Evolutionary conservation across 1,140 invertebrate genomes (phyloP).

Genomic region (Lordiphosa clarofinis): DNA sequence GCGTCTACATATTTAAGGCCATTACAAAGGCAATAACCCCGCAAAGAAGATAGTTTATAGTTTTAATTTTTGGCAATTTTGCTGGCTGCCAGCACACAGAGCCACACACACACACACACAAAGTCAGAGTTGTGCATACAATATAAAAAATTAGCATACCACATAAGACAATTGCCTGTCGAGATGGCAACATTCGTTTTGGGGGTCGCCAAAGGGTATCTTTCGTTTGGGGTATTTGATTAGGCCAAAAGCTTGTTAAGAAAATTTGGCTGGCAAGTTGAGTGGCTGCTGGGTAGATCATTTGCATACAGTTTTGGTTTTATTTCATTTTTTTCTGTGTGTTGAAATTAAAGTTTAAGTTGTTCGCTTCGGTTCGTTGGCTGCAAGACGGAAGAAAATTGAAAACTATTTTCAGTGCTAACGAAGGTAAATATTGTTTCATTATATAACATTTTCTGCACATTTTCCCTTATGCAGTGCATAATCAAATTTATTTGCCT

Average conservation of each 20-base stretch:
- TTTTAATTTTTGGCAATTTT: conserved; percentile 72
- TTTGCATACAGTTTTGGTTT: conserved; percentile 69
- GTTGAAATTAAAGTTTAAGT: conserved; percentile 75
- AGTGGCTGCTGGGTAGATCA: conserved; percentile 51
- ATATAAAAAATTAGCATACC: conserved; percentile 72
- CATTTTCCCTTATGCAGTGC: conserved; percentile 26
- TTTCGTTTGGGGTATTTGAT: conserved; percentile 55
- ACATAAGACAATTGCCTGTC: conserved; percentile 76
- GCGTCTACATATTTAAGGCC: conserved; percentile 20
- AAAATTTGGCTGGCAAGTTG: conserved; percentile 73
- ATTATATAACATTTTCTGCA: conserved; percentile 41
- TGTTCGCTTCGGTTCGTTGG: conserved; percentile 72
- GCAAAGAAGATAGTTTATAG: conserved; percentile 67
- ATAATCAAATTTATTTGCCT: conserved; percentile 44
- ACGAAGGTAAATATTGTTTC: conserved; percentile 76
- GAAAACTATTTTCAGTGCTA: conserved; percentile 72
- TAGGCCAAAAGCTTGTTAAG: conserved; percentile 76
- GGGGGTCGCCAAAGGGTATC: conserved; percentile 20
- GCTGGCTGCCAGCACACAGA: conserved; percentile 29
- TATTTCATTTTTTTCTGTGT: conserved; percentile 15
- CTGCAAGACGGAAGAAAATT: conserved; percentile 58
- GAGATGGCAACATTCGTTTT: conserved; percentile 28
- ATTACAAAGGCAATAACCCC: conserved; percentile 67
- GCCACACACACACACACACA: conserved; percentile 2
- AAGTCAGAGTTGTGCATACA: conserved; percentile 6